Evolutionary conservation across 2,797 vertebrate species (phyloP).

Genomic region (Anableps anableps): DNA sequence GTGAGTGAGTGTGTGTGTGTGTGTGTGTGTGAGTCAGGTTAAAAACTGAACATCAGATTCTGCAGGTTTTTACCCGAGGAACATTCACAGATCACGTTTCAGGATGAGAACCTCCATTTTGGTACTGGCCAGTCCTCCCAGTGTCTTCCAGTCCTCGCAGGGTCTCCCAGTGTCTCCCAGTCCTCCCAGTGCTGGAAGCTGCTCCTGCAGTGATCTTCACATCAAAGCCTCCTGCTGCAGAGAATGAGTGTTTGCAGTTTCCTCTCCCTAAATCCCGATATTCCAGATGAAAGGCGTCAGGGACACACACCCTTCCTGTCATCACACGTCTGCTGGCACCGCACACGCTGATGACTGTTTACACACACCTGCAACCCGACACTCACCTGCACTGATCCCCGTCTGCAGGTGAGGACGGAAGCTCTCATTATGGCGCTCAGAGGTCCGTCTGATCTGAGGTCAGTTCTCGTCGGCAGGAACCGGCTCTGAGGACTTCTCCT

Average conservation of each 20-base stretch:
- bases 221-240: constrained; percentile 49
- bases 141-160: not conserved
- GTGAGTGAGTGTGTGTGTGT: not conserved
- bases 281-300: constrained; percentile 67
- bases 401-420: not conserved
- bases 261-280: constrained; percentile 65
- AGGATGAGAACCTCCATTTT: not conserved
- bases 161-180: not conserved
- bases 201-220: constrained; percentile 8
- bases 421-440: constrained; percentile 3
- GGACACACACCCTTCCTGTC: constrained; percentile 71
- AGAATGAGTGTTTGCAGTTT: constrained; percentile 75
- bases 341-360: constrained; percentile 71
- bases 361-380: constrained; percentile 58
- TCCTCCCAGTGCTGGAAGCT: not conserved
- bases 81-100: not conserved
- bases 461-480: not conserved
- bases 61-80: not conserved
- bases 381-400: constrained; percentile 11
- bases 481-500: not conserved
- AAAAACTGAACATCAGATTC: not conserved
- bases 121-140: not conserved
- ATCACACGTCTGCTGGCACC: constrained; percentile 55
- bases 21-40: not conserved
- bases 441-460: not conserved